Evolutionary conservation across 2,113 vertebrate genomes (phyloP).

Genomic region (Poeciliopsis occidentalis): DNA sequence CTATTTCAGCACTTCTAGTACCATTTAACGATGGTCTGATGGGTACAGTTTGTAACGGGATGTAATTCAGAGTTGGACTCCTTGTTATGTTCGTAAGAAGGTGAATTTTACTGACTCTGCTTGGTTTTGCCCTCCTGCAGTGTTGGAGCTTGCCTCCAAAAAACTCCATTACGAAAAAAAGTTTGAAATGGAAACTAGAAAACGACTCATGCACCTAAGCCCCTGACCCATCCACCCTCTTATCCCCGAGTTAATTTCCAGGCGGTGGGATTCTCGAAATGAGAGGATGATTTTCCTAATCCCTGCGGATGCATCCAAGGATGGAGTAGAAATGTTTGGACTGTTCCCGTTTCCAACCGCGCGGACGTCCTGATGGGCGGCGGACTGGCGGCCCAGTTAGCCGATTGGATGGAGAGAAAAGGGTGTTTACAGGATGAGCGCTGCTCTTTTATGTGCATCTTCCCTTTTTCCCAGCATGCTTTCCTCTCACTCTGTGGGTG

Average conservation of each 20-base stretch:
- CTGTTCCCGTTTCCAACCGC: constrained; percentile 11
- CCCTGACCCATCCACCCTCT: constrained; percentile 32
- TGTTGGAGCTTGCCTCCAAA: constrained; percentile 33
- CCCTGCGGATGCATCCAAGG: constrained; percentile 46
- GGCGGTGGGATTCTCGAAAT: constrained; percentile 27
- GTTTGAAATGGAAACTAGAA: constrained; percentile 47
- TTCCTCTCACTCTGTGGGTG: constrained; percentile 39
- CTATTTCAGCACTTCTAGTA: not conserved
- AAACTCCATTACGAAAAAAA: constrained; percentile 50
- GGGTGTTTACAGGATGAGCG: constrained; percentile 54
- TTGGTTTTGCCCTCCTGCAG: not conserved
- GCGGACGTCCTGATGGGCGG: constrained; percentile 28
- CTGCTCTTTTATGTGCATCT: constrained; percentile 48
- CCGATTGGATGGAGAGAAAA: constrained; percentile 37
- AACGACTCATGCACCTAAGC: constrained; percentile 39
- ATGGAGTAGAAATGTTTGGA: constrained; percentile 26
- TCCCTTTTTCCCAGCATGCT: constrained; percentile 41
- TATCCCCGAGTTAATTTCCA: constrained; percentile 59
- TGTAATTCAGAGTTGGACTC: not conserved
- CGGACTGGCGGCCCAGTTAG: constrained; percentile 16
- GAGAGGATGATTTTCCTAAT: constrained; percentile 70
- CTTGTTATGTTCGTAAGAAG: not conserved
- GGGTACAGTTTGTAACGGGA: not conserved
- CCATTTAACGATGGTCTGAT: not conserved
- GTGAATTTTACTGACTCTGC: constrained; percentile 21